Conservation (phyloP, 2,113 vertebrate genomes). For the Datnioides undecimradiatus region DNA sequence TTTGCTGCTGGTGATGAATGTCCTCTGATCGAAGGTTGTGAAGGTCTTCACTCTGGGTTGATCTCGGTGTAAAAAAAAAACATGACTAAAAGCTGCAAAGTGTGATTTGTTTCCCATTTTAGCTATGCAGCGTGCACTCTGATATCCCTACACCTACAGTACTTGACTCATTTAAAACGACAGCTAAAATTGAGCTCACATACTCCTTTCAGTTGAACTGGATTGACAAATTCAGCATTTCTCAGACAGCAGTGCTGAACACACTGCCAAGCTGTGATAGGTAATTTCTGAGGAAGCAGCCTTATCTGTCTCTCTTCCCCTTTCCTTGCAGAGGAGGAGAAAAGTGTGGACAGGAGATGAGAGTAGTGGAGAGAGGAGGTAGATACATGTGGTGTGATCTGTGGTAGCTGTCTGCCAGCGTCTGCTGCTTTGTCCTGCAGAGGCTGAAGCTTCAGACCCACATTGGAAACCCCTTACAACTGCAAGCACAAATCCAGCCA, state of each 20-base stretch:
- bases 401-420: constrained; percentile 60
- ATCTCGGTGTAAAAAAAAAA: constrained; percentile 44
- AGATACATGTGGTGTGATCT: constrained; percentile 69
- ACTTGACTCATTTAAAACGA: constrained; percentile 53
- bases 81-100: constrained; percentile 41
- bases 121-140: constrained; percentile 22
- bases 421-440: constrained; percentile 60
- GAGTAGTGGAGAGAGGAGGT: constrained; percentile 66
- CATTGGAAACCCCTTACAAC: constrained; percentile 13
- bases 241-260: constrained; percentile 59
- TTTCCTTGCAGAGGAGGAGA: constrained; percentile 50
- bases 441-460: constrained; percentile 37
- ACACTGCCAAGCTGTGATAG: constrained; percentile 67
- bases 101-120: constrained; percentile 58
- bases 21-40: constrained; percentile 41
- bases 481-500: constrained; percentile 44
- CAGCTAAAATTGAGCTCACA: constrained; percentile 60
- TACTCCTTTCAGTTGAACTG: constrained; percentile 50
- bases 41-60: constrained; percentile 56
- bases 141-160: constrained; percentile 51
- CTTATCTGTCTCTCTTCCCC: constrained; percentile 67
- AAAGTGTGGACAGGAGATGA: constrained; percentile 68
- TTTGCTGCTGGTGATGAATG: constrained; percentile 56
- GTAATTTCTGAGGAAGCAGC: constrained; percentile 74
- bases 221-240: constrained; percentile 71